Evolutionary conservation across 2,888 invertebrate species (phyloP).

Genomic region (Nebria brevicollis): DNA sequence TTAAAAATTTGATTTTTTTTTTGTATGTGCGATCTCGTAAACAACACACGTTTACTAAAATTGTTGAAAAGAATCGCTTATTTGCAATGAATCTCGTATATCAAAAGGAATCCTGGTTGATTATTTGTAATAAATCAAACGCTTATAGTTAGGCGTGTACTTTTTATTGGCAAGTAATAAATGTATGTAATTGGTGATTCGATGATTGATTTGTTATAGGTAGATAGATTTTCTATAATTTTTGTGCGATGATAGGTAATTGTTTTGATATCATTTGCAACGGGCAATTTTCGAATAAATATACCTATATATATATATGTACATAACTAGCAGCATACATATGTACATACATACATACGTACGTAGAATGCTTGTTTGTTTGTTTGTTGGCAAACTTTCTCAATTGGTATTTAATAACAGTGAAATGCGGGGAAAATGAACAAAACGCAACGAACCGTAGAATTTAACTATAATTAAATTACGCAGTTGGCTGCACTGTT

Average conservation of each 20-base stretch:
- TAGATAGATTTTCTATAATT: background rate
- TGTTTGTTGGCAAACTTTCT: slow-evolving; percentile 33
- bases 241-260: background rate
- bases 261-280: background rate
- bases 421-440: slow-evolving; percentile 29
- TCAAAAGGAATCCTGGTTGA: no score
- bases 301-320: background rate
- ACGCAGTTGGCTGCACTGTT: slow-evolving; percentile 35
- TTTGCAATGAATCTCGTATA: no score
- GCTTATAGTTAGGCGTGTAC: no score
- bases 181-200: no score
- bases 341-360: background rate
- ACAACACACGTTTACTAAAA: no score
- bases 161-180: no score
- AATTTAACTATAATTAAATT: slow-evolving; percentile 45
- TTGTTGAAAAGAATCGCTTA: no score
- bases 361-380: background rate
- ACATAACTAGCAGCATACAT: background rate
- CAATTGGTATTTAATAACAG: slow-evolving; percentile 45
- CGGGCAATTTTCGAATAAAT: background rate
- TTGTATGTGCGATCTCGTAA: no score
- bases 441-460: slow-evolving; percentile 33
- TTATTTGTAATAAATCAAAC: no score
- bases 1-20: no score
- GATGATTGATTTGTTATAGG: background rate